phyloP scores from a whole-genome alignment of 2,888 invertebrate genomes.

The Caenorhabditis sinica region DNA sequence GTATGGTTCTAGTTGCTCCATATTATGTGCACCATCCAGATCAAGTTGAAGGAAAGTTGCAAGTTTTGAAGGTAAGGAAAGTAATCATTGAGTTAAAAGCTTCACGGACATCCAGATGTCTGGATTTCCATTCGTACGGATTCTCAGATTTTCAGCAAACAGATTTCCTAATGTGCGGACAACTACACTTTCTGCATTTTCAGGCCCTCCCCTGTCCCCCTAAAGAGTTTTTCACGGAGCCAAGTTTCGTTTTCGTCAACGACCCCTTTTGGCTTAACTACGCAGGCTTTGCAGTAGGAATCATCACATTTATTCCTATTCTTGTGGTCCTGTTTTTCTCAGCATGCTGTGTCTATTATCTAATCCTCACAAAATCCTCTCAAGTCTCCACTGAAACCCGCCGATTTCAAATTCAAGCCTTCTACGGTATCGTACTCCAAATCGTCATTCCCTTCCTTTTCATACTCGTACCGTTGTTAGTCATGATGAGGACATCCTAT shows the following conservation, averaged over 20 bases:
- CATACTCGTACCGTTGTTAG: not conserved
- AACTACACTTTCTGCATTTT: not conserved
- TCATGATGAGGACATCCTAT: not conserved
- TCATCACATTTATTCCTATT: not conserved
- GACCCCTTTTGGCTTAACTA: not conserved
- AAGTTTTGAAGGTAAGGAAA: too few species aligned
- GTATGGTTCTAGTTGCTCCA: too few species aligned
- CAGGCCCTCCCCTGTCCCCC: not conserved
- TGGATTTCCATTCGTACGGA: too few species aligned
- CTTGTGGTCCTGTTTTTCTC: not conserved
- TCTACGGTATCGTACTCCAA: not conserved
- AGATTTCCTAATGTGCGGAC: too few species aligned
- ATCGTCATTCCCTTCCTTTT: not conserved
- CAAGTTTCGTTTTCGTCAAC: not conserved
- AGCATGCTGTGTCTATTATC: not conserved
- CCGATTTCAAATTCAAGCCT: not conserved
- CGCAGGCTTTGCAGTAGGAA: not conserved
- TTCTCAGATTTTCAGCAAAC: too few species aligned
- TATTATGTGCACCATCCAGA: too few species aligned
- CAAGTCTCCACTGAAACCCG: constrained; percentile 5
- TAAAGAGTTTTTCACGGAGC: not conserved
- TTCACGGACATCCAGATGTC: too few species aligned
- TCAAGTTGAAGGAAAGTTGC: too few species aligned
- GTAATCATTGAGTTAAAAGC: too few species aligned
- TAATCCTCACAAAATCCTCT: not conserved